These are phyloP conservation scores for Heliconius himera DNA, from an alignment of 1,140 invertebrate species.

Conservation along the genomic window DNA sequence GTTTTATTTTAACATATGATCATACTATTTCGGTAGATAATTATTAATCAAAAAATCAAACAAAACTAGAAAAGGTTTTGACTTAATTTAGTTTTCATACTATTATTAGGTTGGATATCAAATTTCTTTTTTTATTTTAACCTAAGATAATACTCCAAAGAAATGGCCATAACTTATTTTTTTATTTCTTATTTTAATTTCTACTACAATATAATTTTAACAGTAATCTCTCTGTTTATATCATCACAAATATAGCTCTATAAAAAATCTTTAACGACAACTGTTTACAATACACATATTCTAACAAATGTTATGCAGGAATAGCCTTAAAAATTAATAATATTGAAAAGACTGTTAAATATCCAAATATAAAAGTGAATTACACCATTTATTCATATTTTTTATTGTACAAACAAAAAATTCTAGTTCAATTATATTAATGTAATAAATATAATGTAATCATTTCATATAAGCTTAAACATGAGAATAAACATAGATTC, in stretches of 20 bases:
- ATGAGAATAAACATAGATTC: background rate
- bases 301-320: background rate
- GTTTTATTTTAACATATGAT: background rate
- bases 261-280: background rate
- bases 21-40: background rate
- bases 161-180: background rate
- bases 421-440: background rate
- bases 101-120: background rate
- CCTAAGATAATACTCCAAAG: background rate
- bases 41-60: conserved; percentile 2
- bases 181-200: background rate
- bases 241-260: background rate
- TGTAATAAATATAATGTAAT: background rate
- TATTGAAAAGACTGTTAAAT: background rate
- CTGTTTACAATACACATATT: background rate
- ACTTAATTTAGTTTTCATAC: background rate
- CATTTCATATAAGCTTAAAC: background rate
- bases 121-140: background rate
- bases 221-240: background rate
- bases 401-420: background rate
- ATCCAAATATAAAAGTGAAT: background rate
- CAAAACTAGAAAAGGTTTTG: background rate
- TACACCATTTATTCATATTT: background rate
- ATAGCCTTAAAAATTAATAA: background rate
- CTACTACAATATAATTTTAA: background rate